Evolutionary conservation across 2,113 vertebrate genomes (phyloP).

Genomic region (Beaufortia kweichowensis): DNA sequence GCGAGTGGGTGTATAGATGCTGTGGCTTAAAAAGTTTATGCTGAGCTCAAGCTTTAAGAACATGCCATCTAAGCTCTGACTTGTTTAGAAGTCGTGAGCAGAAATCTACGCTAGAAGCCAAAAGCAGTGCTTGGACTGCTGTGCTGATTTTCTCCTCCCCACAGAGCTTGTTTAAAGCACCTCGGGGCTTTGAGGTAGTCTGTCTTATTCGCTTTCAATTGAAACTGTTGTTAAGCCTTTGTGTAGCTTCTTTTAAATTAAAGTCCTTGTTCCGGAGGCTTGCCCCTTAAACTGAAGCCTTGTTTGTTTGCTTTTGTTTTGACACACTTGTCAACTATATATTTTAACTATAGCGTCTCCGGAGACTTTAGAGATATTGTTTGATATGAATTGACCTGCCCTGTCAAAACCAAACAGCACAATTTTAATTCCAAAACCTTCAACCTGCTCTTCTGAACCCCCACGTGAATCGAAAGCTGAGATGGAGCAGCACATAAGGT

Average conservation of each 20-base stretch:
- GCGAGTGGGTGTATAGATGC: constrained; percentile 36
- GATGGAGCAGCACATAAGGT: constrained; percentile 12
- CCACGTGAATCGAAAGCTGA: constrained; percentile 33
- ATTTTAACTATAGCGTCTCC: constrained; percentile 13
- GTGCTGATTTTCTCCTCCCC: constrained; percentile 6
- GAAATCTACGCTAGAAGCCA: constrained; percentile 24
- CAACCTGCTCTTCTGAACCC: constrained; percentile 27
- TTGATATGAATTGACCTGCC: constrained; percentile 32
- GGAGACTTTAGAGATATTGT: constrained; percentile 6
- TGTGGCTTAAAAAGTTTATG: constrained; percentile 38
- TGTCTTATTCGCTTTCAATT: neutral
- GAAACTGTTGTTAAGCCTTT: neutral
- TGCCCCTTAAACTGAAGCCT: neutral
- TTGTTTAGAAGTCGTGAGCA: constrained; percentile 41
- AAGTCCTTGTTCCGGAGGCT: constrained; percentile 2
- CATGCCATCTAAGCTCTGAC: constrained; percentile 21
- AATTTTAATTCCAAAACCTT: constrained; percentile 38
- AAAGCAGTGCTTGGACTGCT: constrained; percentile 14
- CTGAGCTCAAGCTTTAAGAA: constrained; percentile 33
- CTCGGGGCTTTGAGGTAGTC: neutral
- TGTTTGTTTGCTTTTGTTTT: constrained; percentile 24
- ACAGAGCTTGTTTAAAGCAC: neutral
- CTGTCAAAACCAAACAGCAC: constrained; percentile 27
- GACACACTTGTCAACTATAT: neutral
- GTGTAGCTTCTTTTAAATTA: constrained; percentile 1